A percentile compares a stretch with the other conserved stretches of the same genome.
Evolutionary conservation across 2,888 invertebrate species (phyloP).

Genomic region (Cryptus viduatorius): DNA sequence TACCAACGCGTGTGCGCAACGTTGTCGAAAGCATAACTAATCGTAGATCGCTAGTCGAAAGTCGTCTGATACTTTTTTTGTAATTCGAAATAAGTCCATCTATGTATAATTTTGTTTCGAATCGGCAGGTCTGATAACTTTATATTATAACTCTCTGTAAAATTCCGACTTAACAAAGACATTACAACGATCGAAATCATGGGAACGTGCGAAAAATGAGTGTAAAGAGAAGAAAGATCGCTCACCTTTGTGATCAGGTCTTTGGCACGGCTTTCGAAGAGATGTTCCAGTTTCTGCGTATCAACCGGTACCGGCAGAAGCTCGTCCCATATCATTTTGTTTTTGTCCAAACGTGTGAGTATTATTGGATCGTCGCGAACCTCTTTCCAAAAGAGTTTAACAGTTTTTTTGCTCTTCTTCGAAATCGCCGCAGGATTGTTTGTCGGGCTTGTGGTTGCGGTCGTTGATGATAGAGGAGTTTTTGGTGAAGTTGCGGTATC

Average conservation of each 20-base stretch:
- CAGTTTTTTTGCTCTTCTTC: conserved; percentile 97
- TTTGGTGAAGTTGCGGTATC: conserved; percentile 76
- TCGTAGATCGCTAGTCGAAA: conserved; percentile 30
- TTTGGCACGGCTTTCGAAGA: conserved; percentile 98
- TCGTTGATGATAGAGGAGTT: conserved; percentile 76
- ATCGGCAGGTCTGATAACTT: conserved; percentile 7
- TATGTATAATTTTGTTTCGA: background rate
- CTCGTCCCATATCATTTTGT: conserved; percentile 95
- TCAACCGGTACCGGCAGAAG: conserved; percentile 94
- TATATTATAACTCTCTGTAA: background rate
- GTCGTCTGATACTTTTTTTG: conserved; percentile 5
- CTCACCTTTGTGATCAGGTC: conserved; percentile 97
- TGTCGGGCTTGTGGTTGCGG: conserved; percentile 75
- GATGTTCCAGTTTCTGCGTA: conserved; percentile 96
- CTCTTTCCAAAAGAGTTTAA: conserved; percentile 99
- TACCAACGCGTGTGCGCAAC: conserved; percentile 18
- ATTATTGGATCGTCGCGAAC: conserved; percentile 92
- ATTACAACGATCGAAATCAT: conserved; percentile 37
- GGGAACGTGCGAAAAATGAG: conserved; percentile 16
- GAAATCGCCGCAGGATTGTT: conserved; percentile 85
- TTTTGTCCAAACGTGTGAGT: conserved; percentile 86
- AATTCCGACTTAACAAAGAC: conserved; percentile 11
- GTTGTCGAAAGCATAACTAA: conserved; percentile 36
- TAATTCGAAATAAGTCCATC: background rate
- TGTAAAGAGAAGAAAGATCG: conserved; percentile 3